Evolutionary conservation across 2,888 invertebrate genomes (phyloP).

Genomic region (Drosophila antonietae): DNA sequence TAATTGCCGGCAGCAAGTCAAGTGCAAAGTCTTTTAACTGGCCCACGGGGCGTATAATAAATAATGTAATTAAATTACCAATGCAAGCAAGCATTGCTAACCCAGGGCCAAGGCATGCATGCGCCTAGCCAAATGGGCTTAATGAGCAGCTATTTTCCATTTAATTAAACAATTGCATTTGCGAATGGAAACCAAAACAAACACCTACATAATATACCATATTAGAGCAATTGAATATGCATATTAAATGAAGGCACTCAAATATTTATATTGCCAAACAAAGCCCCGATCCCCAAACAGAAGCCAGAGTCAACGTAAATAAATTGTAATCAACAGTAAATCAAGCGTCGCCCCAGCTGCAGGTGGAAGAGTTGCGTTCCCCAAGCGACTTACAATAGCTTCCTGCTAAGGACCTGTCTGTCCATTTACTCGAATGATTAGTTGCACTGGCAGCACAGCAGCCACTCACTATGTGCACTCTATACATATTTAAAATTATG

Average conservation of each 20-base stretch:
- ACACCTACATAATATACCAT: conserved; percentile 51
- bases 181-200: conserved; percentile 36
- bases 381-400: conserved; percentile 9
- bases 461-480: conserved; percentile 10
- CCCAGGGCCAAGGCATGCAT: conserved; percentile 10
- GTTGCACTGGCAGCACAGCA: conserved; percentile 26
- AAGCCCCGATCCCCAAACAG: conserved; percentile 35
- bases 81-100: conserved; percentile 47
- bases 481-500: conserved; percentile 73
- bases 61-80: conserved; percentile 73
- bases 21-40: conserved; percentile 42
- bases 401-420: conserved; percentile 37
- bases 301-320: conserved; percentile 43
- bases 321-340: conserved; percentile 76
- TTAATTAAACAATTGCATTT: conserved; percentile 71
- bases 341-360: conserved; percentile 59
- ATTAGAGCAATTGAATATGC: conserved; percentile 46
- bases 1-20: conserved; percentile 55
- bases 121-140: conserved; percentile 27
- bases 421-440: conserved; percentile 56
- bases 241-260: conserved; percentile 33
- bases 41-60: conserved; percentile 48
- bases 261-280: conserved; percentile 45
- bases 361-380: conserved; percentile 38
- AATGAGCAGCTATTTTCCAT: conserved; percentile 56